Percentiles rank a stretch among this genome's conserved stretches.
Evolutionary conservation across 2,113 vertebrate genomes (phyloP).

Genomic region (Pantherophis guttatus): DNA sequence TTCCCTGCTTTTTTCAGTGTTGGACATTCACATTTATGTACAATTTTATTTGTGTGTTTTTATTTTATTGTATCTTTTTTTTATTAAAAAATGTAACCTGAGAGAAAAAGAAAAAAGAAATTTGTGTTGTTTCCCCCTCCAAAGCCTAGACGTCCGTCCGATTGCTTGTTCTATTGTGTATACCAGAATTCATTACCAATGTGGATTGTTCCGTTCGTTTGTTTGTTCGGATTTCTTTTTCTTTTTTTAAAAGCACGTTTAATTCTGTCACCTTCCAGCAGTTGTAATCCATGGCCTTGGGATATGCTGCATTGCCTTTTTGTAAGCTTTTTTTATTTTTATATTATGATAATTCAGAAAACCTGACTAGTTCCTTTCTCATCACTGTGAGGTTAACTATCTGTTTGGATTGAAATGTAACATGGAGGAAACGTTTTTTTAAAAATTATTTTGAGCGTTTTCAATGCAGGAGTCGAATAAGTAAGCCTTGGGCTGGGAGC

Average conservation of each 20-base stretch:
- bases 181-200: constrained; percentile 71
- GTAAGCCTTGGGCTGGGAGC: constrained; percentile 28
- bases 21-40: constrained; percentile 80
- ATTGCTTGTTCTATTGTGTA: constrained; percentile 72
- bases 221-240: constrained; percentile 42
- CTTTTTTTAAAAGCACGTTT: constrained; percentile 70
- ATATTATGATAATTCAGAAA: constrained; percentile 79
- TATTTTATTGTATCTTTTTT: constrained; percentile 82
- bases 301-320: constrained; percentile 75
- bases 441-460: constrained; percentile 65
- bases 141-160: constrained; percentile 60
- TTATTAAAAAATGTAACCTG: constrained; percentile 71
- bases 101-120: constrained; percentile 47
- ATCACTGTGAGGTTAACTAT: constrained; percentile 78
- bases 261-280: constrained; percentile 70
- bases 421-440: constrained; percentile 59
- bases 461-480: constrained; percentile 58
- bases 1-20: constrained; percentile 78
- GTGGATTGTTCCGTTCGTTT: constrained; percentile 67
- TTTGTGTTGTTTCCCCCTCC: constrained; percentile 73
- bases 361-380: constrained; percentile 73
- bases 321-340: constrained; percentile 80
- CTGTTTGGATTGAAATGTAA: constrained; percentile 71
- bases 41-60: constrained; percentile 83
- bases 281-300: constrained; percentile 69